Evolutionary conservation across 2,113 vertebrate species (phyloP).

Genomic region (Brachyistius frenatus): DNA sequence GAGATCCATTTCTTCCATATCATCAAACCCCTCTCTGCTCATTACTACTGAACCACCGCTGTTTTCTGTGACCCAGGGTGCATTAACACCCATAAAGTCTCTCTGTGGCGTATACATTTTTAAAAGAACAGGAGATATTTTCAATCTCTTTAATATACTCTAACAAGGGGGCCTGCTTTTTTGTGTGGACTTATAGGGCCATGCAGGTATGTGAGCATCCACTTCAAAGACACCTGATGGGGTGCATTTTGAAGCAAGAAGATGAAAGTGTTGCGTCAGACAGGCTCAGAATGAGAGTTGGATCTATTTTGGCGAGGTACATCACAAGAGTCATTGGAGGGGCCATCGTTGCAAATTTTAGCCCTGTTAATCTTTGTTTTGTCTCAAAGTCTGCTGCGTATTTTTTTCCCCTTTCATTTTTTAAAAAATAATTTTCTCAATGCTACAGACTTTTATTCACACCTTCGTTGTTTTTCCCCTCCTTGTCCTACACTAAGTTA

Average conservation of each 20-base stretch:
- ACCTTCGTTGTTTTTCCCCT: slow-evolving; percentile 11
- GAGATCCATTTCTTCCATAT: slow-evolving; percentile 26
- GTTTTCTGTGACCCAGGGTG: slow-evolving; percentile 56
- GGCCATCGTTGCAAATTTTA: slow-evolving; percentile 52
- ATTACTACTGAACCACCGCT: slow-evolving; percentile 38
- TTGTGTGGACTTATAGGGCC: slow-evolving; percentile 58
- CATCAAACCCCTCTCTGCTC: slow-evolving; percentile 43
- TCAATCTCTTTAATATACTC: slow-evolving; percentile 51
- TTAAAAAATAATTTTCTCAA: slow-evolving; percentile 28
- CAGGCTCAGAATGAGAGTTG: slow-evolving; percentile 59
- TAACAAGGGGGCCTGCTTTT: slow-evolving; percentile 71
- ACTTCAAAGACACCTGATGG: slow-evolving; percentile 82
- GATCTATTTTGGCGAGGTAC: slow-evolving; percentile 64
- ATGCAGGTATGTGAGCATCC: slow-evolving; percentile 66
- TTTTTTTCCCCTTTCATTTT: slow-evolving; percentile 26
- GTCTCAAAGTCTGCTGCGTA: slow-evolving; percentile 23
- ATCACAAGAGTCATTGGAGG: slow-evolving; percentile 61
- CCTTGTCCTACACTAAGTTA: neutral
- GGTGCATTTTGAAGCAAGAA: slow-evolving; percentile 74
- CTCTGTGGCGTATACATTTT: slow-evolving; percentile 27
- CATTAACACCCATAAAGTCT: slow-evolving; percentile 68
- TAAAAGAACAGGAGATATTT: slow-evolving; percentile 63
- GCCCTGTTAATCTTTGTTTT: slow-evolving; percentile 60
- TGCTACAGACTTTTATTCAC: neutral
- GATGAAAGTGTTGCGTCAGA: slow-evolving; percentile 84